These are phyloP conservation scores for Chaunax sp. DNA, from an alignment of 2,797 vertebrate species.

Conservation along the genomic window DNA sequence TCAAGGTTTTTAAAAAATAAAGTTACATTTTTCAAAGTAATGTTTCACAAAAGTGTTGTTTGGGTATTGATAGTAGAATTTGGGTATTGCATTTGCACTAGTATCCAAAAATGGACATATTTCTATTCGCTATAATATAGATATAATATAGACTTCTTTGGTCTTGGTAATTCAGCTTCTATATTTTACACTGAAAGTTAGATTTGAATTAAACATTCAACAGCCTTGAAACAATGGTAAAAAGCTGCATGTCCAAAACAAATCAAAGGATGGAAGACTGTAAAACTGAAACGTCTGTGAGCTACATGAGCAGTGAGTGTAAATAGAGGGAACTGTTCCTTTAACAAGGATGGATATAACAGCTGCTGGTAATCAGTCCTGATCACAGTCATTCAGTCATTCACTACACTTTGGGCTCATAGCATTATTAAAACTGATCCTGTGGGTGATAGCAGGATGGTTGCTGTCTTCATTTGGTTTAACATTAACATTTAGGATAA, in stretches of 20 bases:
- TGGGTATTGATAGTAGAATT: neutral
- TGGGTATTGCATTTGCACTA: neutral
- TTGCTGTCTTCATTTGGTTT: constrained; percentile 49
- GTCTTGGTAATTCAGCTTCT: neutral
- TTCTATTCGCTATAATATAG: neutral
- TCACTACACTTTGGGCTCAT: no score
- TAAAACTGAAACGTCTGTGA: neutral
- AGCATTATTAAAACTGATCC: neutral
- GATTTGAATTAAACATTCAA: no score
- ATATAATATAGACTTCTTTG: neutral
- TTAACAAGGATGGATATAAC: no score
- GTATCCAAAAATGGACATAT: neutral
- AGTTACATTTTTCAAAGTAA: neutral
- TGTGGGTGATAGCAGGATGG: constrained; percentile 7
- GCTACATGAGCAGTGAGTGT: constrained; percentile 4
- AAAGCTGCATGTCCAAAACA: constrained; percentile 2
- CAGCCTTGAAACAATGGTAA: neutral
- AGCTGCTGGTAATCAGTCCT: no score
- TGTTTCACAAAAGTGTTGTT: neutral
- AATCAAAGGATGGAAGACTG: neutral
- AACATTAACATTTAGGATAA: constrained; percentile 19
- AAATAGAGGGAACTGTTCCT: neutral
- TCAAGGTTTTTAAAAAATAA: neutral
- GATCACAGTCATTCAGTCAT: no score
- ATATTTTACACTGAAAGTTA: neutral